phyloP scores from a whole-genome alignment of 1,140 invertebrate genomes.

The Drosophila trapezifrons region DNA sequence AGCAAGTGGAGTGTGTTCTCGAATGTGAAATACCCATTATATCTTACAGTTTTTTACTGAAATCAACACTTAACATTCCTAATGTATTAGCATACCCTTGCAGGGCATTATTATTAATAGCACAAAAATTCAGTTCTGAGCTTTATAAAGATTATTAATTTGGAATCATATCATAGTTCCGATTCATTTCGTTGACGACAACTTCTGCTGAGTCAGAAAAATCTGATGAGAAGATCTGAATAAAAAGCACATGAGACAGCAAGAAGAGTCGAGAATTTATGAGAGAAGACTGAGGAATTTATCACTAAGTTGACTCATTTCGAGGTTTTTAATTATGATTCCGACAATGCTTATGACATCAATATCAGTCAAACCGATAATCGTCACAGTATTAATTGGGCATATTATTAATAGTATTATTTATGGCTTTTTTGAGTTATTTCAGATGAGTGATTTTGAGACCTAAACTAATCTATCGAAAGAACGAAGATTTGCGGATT shows the following conservation, averaged over 20 bases:
- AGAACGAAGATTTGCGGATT: too few relatives aligned
- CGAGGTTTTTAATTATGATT: constrained; percentile 19
- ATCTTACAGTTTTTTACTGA: too few relatives aligned
- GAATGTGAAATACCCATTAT: not conserved
- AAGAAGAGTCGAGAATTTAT: constrained; percentile 17
- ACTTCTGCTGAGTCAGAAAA: constrained; percentile 11
- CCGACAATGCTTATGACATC: constrained; percentile 26
- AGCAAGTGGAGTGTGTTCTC: not conserved
- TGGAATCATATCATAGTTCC: not conserved
- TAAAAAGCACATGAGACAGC: constrained; percentile 9
- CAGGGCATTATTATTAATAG: too few relatives aligned
- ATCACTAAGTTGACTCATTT: constrained; percentile 32
- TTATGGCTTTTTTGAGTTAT: constrained; percentile 2
- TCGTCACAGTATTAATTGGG: not conserved
- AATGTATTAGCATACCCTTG: too few relatives aligned
- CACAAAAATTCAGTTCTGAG: not conserved
- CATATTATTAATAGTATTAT: not conserved
- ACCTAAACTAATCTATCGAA: not conserved
- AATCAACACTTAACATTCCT: too few relatives aligned
- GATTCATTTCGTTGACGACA: not conserved
- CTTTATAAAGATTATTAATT: not conserved
- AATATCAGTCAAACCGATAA: constrained; percentile 5
- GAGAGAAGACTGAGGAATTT: constrained; percentile 17
- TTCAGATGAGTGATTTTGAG: not conserved
- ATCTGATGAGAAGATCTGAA: constrained; percentile 9